Percentiles rank a stretch among this genome's conserved stretches.
These are phyloP conservation scores for Carposina sasakii DNA, from an alignment of 1,140 invertebrate genomes.

Conservation along the genomic window DNA sequence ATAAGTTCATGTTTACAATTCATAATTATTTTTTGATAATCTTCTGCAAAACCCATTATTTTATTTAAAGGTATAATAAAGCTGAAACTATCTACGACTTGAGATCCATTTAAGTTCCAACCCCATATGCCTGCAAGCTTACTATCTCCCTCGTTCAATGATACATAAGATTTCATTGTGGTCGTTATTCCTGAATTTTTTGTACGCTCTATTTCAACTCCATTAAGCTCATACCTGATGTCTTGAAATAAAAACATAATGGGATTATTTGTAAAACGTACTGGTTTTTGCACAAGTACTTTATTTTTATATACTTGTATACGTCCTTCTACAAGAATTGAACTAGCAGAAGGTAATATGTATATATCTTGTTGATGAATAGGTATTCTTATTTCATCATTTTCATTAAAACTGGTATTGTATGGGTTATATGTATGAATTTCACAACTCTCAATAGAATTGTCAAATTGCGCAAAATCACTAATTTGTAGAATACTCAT, in stretches of 20 bases:
- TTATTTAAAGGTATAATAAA: constrained; percentile 49
- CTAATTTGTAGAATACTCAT: not conserved
- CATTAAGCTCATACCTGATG: constrained; percentile 63
- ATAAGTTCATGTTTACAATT: constrained; percentile 66
- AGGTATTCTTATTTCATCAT: constrained; percentile 26
- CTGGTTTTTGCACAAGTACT: constrained; percentile 13
- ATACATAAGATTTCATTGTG: constrained; percentile 48
- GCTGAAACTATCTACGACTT: constrained; percentile 34
- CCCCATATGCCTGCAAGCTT: constrained; percentile 15
- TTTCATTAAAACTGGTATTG: constrained; percentile 2
- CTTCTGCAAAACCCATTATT: constrained; percentile 63
- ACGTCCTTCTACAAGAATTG: constrained; percentile 39
- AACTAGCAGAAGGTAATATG: constrained; percentile 38
- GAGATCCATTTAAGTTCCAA: constrained; percentile 12
- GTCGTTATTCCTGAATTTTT: constrained; percentile 51
- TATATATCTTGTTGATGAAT: constrained; percentile 46
- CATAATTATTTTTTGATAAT: constrained; percentile 60
- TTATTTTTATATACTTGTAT: not conserved
- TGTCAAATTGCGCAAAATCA: not conserved
- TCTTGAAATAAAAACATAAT: constrained; percentile 59
- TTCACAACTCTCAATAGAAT: constrained; percentile 4
- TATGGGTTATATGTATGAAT: constrained; percentile 6
- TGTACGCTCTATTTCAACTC: constrained; percentile 53
- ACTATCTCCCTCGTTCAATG: constrained; percentile 15
- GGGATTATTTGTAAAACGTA: constrained; percentile 44